phyloP scores from a whole-genome alignment of 2,888 invertebrate species.

The Holacanthella duospinosa region DNA sequence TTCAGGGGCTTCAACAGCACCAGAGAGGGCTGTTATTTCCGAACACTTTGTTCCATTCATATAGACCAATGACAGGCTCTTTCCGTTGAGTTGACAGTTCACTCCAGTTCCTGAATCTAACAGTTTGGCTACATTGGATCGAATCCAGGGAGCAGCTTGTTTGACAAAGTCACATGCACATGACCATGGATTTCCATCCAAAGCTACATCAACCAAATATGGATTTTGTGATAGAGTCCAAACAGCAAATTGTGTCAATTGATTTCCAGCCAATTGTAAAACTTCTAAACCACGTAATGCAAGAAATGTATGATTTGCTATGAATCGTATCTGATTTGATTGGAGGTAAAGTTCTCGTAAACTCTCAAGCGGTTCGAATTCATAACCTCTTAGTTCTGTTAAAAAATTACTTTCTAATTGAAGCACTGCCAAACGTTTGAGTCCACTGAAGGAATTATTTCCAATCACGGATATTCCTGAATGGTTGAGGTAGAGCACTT shows the following conservation, averaged over 20 bases:
- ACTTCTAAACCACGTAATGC: conserved; percentile 71
- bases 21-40: conserved; percentile 36
- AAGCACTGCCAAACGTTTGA: conserved; percentile 64
- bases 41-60: conserved; percentile 36
- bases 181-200: conserved; percentile 78
- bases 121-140: conserved; percentile 66
- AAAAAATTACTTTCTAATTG: conserved; percentile 82
- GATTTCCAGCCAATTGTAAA: conserved; percentile 72
- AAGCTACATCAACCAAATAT: conserved; percentile 72
- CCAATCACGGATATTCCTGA: conserved; percentile 73
- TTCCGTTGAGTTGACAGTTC: conserved; percentile 47
- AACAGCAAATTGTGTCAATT: conserved; percentile 67
- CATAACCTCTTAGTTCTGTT: conserved; percentile 65
- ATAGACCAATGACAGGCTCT: conserved; percentile 27
- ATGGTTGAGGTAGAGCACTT: conserved; percentile 75
- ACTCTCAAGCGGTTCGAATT: conserved; percentile 68
- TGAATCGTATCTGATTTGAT: conserved; percentile 67
- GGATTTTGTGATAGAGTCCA: conserved; percentile 76
- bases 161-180: conserved; percentile 70
- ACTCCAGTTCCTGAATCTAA: conserved; percentile 65
- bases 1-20: conserved; percentile 36
- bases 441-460: conserved; percentile 82
- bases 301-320: conserved; percentile 75
- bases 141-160: conserved; percentile 67
- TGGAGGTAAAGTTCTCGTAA: conserved; percentile 77